phyloP scores from a whole-genome alignment of 1,140 invertebrate genomes.

The Zaprionus davidi region DNA sequence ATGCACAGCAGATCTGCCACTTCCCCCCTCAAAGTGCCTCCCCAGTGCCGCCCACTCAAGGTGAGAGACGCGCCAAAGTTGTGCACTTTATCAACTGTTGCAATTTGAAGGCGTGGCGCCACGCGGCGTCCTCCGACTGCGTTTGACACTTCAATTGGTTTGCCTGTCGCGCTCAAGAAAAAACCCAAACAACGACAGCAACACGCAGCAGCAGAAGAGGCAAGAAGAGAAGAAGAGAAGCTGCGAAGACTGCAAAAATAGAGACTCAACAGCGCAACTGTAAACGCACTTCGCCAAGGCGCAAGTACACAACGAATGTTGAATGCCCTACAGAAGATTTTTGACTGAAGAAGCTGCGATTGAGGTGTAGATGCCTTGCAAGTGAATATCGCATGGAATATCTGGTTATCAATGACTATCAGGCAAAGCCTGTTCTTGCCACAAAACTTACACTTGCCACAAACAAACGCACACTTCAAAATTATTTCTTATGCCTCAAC shows the following conservation, averaged over 20 bases:
- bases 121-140: conserved; percentile 68
- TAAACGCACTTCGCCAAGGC: neutral
- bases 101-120: conserved; percentile 71
- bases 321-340: neutral
- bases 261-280: neutral
- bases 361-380: too few relatives aligned
- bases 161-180: conserved; percentile 50
- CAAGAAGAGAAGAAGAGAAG: neutral
- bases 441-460: too few relatives aligned
- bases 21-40: neutral
- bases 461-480: too few relatives aligned
- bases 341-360: neutral
- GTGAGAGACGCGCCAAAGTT: conserved; percentile 49
- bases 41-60: neutral
- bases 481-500: too few relatives aligned
- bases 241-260: conserved; percentile 5
- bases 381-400: too few relatives aligned
- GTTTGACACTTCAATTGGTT: conserved; percentile 82
- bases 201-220: neutral
- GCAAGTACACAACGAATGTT: neutral
- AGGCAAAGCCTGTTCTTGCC: too few relatives aligned
- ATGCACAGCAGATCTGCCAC: conserved; percentile 10
- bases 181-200: conserved; percentile 12
- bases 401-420: too few relatives aligned
- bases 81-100: conserved; percentile 78